Base-by-base conservation (phyloP, 2,888 invertebrate species). In the Cordilura impudica region DNA sequence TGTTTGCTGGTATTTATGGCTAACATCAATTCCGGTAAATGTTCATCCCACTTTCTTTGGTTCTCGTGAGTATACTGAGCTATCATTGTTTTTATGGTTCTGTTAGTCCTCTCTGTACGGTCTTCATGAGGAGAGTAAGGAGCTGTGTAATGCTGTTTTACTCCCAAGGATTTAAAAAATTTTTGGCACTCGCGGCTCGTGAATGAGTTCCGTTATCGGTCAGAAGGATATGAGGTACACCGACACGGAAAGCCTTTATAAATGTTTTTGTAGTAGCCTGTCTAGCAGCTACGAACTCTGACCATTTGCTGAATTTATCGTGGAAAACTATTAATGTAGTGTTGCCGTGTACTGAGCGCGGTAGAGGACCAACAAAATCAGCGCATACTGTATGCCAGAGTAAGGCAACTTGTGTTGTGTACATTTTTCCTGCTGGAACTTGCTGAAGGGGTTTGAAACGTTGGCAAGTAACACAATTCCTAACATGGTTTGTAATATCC, bases 271-370 rank as follows among this genome's bases (percentile, higher is more conserved):
- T 4, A 2, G 49, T 49, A n/a, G 49, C 49, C 10, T 49, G 49
- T 21, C 49, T 10, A 12, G 8, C 19, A 10, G 47, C 47, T 19
- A 47, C 10, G 8, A 47, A 47, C 8, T 47, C 19, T 10, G 54
- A 43, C 72, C 49, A 73, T 49, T 73, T 75, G 8, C 29, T 43
- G 10, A 75, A 61, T 26, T 75, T 67, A 21, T 75, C 61, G 7
- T 39, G 14, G 10, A 75, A 69, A 8, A 76, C 76, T 12, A 70
- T 18, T 3, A 65, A 12, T 10, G 14, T 56, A 0, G 16, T 70
- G 26, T 76, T 70, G 10, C 76, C 76, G 16, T 65, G 65, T 0
- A 23, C 16, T 3, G 56, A 45, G 2, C 75, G 16, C 8, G 75
- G 61, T 10, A 67, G 47, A 2, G 69, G 67, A 7, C 69, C 63